Conservation (phyloP, 2,797 vertebrate genomes). For the Falco biarmicus region DNA sequence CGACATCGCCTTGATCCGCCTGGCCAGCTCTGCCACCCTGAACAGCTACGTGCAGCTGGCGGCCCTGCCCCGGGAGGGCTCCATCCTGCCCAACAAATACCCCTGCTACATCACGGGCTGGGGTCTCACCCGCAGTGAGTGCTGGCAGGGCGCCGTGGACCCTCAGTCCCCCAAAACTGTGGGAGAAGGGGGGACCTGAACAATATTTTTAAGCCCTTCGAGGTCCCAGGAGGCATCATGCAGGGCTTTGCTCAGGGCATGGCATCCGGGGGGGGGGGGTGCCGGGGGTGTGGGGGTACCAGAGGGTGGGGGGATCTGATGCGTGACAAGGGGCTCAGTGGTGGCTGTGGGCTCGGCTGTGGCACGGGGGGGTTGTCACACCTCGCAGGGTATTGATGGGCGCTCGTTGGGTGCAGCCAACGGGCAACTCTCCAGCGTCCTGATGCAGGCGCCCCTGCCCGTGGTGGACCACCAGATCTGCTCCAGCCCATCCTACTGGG, state of each 20-base stretch:
- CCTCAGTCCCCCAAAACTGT: fast-evolving
- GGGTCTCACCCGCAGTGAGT: slow-evolving; percentile 89
- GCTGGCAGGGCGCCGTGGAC: fast-evolving
- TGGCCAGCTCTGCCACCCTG: slow-evolving; percentile 78
- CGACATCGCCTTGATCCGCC: slow-evolving; percentile 88
- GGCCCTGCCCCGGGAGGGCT: slow-evolving; percentile 76
- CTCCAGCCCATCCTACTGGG: slow-evolving; percentile 84
- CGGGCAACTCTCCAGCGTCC: slow-evolving; percentile 80
- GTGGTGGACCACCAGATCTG: slow-evolving; percentile 82
- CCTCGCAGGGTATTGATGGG: not conserved
- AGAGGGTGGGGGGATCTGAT: too few species aligned
- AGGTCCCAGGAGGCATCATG: not conserved
- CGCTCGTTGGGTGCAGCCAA: slow-evolving; percentile 63
- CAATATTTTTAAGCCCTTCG: not conserved
- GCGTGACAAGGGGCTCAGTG: fast-evolving
- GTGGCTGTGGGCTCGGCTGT: fast-evolving
- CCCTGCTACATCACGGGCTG: slow-evolving; percentile 90
- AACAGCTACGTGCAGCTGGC: slow-evolving; percentile 85
- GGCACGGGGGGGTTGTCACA: fast-evolving
- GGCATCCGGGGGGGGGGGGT: too few species aligned
- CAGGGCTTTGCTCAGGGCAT: fast-evolving
- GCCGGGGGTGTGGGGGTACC: too few species aligned
- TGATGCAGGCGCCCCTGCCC: slow-evolving; percentile 88
- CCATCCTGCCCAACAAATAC: slow-evolving; percentile 85
- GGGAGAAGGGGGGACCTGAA: fast-evolving